Conservation (phyloP, 1,140 invertebrate genomes). For the Pseudomyrmex gracilis region DNA sequence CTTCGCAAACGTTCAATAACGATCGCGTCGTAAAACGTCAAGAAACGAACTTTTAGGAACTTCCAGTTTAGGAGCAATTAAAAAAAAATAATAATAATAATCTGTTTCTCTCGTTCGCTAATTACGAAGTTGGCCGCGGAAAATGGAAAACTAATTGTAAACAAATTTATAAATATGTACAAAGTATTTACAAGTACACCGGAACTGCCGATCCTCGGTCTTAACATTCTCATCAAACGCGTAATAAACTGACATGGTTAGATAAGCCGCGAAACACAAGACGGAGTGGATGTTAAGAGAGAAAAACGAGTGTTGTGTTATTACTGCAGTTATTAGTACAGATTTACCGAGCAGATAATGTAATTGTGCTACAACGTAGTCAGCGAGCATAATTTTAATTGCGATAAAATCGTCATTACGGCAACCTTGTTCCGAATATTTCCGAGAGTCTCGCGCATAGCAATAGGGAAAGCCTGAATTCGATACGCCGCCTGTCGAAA, state of each 20-base stretch:
- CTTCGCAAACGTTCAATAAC: not conserved
- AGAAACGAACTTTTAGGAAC: not conserved
- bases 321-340: conserved; percentile 57
- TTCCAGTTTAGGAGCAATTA: conserved; percentile 21
- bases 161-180: conserved; percentile 23
- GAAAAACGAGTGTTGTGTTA: conserved; percentile 40
- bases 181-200: not conserved
- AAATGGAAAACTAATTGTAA: conserved; percentile 43
- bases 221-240: conserved; percentile 45
- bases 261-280: conserved; percentile 23
- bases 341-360: conserved; percentile 57
- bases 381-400: conserved; percentile 60
- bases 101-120: conserved; percentile 22
- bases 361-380: conserved; percentile 58
- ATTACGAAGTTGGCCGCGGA: not conserved
- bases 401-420: conserved; percentile 48
- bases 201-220: conserved; percentile 10
- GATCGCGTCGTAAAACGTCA: not conserved
- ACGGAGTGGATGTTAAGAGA: conserved; percentile 4
- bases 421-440: conserved; percentile 16
- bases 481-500: conserved; percentile 30
- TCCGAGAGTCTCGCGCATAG: not conserved
- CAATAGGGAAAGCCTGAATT: conserved; percentile 24
- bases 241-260: conserved; percentile 40
- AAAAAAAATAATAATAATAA: too few relatives aligned